Conservation (phyloP, 2,113 vertebrate genomes). For the Corythornis madagascariensis region DNA sequence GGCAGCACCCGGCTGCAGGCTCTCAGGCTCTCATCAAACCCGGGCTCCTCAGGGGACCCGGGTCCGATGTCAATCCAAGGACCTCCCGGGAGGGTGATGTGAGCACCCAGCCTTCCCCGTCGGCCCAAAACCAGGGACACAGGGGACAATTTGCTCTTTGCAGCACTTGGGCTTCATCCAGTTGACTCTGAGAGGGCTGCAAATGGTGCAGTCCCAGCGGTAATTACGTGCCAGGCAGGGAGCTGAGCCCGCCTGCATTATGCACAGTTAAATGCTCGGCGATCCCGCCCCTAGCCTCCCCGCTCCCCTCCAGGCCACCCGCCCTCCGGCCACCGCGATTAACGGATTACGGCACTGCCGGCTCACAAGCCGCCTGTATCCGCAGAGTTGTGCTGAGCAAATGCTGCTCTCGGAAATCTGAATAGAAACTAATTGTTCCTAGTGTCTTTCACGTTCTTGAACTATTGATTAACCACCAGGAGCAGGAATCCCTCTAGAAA, state of each 20-base stretch:
- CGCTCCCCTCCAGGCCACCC: not conserved
- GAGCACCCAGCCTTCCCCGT: accelerated
- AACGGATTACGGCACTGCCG: accelerated
- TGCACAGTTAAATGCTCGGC: not conserved
- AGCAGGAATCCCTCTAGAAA: constrained; percentile 52
- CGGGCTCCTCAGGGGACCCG: accelerated
- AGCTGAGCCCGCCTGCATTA: not conserved
- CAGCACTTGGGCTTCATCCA: not conserved
- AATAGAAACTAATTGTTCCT: not conserved
- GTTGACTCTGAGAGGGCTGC: not conserved
- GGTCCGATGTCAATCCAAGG: accelerated
- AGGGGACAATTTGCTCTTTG: not conserved
- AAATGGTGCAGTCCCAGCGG: accelerated
- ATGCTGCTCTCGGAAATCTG: not conserved
- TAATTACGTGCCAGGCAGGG: not conserved
- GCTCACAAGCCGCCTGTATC: not conserved
- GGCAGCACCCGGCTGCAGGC: accelerated
- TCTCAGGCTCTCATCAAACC: not conserved
- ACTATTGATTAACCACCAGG: constrained; percentile 30
- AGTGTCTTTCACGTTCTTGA: not conserved
- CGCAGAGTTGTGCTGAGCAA: not conserved
- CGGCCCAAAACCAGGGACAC: accelerated
- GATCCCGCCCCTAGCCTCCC: not conserved
- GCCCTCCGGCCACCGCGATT: not conserved
- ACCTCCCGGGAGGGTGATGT: accelerated